Evolutionary conservation across 64 coral and sea anemone genomes (phyloP), one percentile per base, ranked within the genome.

Genomic region (Astreopora myriophthalma): DNA sequence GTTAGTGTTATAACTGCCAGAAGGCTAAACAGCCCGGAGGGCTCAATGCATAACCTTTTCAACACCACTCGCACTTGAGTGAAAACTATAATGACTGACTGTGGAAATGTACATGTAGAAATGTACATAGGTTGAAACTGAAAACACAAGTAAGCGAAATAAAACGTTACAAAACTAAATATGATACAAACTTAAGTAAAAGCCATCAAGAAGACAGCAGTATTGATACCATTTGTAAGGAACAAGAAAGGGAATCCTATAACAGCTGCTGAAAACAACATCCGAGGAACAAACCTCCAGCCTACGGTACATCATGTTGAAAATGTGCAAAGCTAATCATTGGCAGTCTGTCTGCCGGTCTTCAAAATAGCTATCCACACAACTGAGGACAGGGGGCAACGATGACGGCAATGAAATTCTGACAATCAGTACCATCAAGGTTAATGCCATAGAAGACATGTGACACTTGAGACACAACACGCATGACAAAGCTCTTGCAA

Each of bases 321-420:
- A 74, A 74, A 33, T 40, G 34, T 35, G 36, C 35, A 74, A 74
- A 74, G 72, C 72, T 40, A 74, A 74, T 74, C 72, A 73, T 35
- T 73, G 69, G 69, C 30, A 73, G 30, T 73, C 33, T 73, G 69
- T 73, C 33, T 73, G 42, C 42, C 42, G 5, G 11, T 46, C n/a
- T 11, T 46, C 42, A 46, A 46, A 46, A 46, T 6, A 5, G 42
- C 11, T 46, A 46, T 46, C 42, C 42, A 46, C 11, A 28, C 72
- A 19, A 74, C 19, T 42, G 36, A 74, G 14, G 72, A 42, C 36
- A 42, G n/a, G 22, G 34, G 3, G 3, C 62, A 13, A 66, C 5
- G 24, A 66, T 20, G 62, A 66, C 20, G 24, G 24, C n/a, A 25
- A 27, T 26, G 62, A 66, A 66, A 66, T 66, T 25, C 24, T 66